Evolutionary conservation across 2,113 vertebrate species (phyloP), one percentile per base, ranked within the genome.

Genomic region (Cephalopholis sonnerati): DNA sequence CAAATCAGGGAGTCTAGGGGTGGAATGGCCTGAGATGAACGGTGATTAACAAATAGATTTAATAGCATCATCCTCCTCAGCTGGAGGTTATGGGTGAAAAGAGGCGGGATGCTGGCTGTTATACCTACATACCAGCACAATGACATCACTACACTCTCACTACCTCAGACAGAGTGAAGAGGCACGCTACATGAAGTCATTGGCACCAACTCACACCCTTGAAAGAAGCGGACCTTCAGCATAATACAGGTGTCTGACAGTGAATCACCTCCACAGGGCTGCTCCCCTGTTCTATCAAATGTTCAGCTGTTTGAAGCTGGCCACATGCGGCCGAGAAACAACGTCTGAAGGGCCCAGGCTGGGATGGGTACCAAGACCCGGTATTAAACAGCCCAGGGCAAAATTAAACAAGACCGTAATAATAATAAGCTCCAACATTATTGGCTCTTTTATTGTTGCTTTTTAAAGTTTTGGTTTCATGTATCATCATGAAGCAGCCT

Each of bases 171-270:
- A 25, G n/a, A 59, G 44, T 39, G 51, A 65, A 15, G 22, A 81
- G 4, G 53, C 79, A 74, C 17, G 22, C 29, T 58, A 74, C 69
- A 70, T 76, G 65, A 83, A 55, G 71, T 83, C 85, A 87, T 36
- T 44, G 48, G 66, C 71, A 69, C 13, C 8, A 12, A 3, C 67
- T 39, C 41, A 41, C 0, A 20, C 8, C 20, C 36, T 20, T 62
- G 25, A 63, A 22, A 54, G 20, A 24, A 2, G 0, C 4, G 12
- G 39, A 44, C 44, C 63, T 74, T 2, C 25, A 48, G 39, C 17
- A 2, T 18, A 55, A 61, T 13, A 29, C 66, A 65, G 74, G 66
- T 74, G 62, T 67, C 70, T 41, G 17, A 24, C 44, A 10, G 4
- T 70, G 58, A 69, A 32, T 68, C 64, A 68, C 44, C 8, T 50